Percentiles rank a stretch among this genome's conserved stretches.
Conservation (phyloP, 2,113 vertebrate genomes). For the Triplophysa dalaica region DNA sequence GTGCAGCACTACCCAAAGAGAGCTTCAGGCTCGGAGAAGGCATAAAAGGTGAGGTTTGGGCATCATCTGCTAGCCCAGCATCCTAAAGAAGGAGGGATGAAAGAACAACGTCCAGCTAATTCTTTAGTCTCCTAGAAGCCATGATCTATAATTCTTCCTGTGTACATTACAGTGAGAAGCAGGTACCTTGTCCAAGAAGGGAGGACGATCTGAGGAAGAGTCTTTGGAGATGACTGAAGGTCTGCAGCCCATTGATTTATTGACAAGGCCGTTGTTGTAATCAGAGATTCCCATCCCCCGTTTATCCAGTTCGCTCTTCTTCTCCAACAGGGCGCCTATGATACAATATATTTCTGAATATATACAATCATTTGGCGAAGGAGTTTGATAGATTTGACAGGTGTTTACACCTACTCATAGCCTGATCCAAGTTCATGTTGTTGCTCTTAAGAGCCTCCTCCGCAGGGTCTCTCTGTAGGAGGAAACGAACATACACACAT, state of each 20-base stretch:
- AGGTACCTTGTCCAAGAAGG: constrained; percentile 93
- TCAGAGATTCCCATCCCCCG: constrained; percentile 94
- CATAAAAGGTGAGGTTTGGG: constrained; percentile 90
- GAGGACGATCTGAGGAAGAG: constrained; percentile 90
- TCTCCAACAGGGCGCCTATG: constrained; percentile 93
- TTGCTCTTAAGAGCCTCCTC: constrained; percentile 98
- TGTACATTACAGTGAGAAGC: background rate
- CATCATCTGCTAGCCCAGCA: constrained; percentile 87
- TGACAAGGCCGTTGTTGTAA: constrained; percentile 92
- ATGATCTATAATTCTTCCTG: background rate
- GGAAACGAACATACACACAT: background rate
- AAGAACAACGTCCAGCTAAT: background rate
- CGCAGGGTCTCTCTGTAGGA: constrained; percentile 90
- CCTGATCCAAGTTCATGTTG: constrained; percentile 98
- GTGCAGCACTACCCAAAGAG: constrained; percentile 82
- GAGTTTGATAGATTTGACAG: background rate
- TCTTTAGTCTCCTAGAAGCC: background rate
- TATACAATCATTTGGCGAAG: background rate
- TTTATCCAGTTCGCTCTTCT: constrained; percentile 98
- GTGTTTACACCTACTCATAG: constrained; percentile 85
- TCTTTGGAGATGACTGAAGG: constrained; percentile 96
- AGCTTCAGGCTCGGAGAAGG: constrained; percentile 92
- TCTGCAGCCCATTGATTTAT: constrained; percentile 93
- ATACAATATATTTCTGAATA: background rate
- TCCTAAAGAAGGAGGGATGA: constrained; percentile 77